These are phyloP conservation scores for Romanogobio albipinnatus DNA, from an alignment of 2,113 vertebrate species.

Conservation along the genomic window DNA sequence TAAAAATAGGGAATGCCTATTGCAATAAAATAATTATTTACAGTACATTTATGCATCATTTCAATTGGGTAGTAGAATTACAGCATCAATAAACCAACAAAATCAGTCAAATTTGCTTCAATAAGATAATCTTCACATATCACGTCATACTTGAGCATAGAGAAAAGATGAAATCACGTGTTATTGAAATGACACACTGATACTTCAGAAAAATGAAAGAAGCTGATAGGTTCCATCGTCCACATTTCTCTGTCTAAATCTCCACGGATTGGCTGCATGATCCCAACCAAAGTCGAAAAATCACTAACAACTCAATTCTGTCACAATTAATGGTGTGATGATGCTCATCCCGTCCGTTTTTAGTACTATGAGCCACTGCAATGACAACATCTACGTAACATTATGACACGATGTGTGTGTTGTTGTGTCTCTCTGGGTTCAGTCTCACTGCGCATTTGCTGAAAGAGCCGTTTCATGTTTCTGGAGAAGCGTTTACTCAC, in stretches of 20 bases:
- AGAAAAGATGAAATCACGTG: neutral
- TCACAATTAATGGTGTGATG: neutral
- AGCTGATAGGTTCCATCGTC: neutral
- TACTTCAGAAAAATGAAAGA: neutral
- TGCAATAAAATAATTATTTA: conserved; percentile 17
- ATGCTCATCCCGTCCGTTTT: neutral
- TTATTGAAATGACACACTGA: neutral
- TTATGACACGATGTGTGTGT: neutral
- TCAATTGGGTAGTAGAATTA: neutral
- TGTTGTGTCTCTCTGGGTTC: neutral
- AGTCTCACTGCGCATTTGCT: neutral
- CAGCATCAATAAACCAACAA: neutral
- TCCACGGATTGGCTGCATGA: neutral
- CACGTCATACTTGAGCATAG: neutral
- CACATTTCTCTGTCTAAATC: too few relatives aligned
- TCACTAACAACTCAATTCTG: conserved; percentile 9
- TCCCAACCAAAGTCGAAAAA: neutral
- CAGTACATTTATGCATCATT: neutral
- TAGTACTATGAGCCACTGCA: neutral
- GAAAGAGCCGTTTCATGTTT: neutral
- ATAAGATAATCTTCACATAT: neutral
- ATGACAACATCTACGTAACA: neutral
- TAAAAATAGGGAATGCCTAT: conserved; percentile 24
- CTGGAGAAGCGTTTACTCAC: neutral
- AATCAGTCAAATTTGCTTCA: too few relatives aligned